These are phyloP conservation scores for Drosophila meridiana DNA, from an alignment of 2,888 invertebrate genomes.

Conservation along the genomic window DNA sequence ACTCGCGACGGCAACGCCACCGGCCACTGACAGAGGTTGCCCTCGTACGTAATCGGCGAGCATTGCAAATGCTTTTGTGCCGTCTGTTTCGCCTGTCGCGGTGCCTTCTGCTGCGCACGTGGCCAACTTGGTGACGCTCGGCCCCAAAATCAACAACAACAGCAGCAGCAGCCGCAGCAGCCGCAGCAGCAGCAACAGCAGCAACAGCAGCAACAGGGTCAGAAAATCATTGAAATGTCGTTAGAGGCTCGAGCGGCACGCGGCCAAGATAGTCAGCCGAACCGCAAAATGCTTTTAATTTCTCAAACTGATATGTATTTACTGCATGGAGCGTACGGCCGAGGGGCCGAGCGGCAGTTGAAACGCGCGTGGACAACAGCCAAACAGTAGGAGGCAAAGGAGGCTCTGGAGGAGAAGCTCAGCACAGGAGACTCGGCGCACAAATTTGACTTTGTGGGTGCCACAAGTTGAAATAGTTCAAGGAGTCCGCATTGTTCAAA, in stretches of 20 bases:
- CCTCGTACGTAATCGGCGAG: constrained; percentile 76
- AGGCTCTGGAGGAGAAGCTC: background rate
- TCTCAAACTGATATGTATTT: constrained; percentile 76
- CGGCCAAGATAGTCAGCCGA: constrained; percentile 69
- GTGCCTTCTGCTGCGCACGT: constrained; percentile 77
- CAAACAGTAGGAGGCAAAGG: constrained; percentile 1
- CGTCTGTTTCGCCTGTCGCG: constrained; percentile 53
- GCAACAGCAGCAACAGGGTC: constrained; percentile 34
- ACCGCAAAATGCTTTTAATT: constrained; percentile 81
- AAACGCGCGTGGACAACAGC: constrained; percentile 13
- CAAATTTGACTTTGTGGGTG: constrained; percentile 10
- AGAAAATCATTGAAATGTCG: constrained; percentile 80
- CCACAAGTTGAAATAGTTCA: constrained; percentile 14
- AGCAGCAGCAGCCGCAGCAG: constrained; percentile 40
- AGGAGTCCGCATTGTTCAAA: constrained; percentile 17
- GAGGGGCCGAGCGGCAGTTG: too few relatives aligned
- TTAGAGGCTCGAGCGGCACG: constrained; percentile 74
- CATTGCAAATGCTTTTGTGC: constrained; percentile 76
- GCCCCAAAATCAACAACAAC: constrained; percentile 47
- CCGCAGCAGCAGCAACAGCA: constrained; percentile 38
- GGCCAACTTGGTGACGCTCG: constrained; percentile 73
- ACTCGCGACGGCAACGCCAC: constrained; percentile 32
- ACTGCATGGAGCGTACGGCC: constrained; percentile 21
- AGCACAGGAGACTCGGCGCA: background rate
- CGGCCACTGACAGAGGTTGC: constrained; percentile 74